Evolutionary conservation across 2,797 vertebrate genomes (phyloP), one percentile per base, ranked within the genome.

Genomic region (Tangara arthus): DNA sequence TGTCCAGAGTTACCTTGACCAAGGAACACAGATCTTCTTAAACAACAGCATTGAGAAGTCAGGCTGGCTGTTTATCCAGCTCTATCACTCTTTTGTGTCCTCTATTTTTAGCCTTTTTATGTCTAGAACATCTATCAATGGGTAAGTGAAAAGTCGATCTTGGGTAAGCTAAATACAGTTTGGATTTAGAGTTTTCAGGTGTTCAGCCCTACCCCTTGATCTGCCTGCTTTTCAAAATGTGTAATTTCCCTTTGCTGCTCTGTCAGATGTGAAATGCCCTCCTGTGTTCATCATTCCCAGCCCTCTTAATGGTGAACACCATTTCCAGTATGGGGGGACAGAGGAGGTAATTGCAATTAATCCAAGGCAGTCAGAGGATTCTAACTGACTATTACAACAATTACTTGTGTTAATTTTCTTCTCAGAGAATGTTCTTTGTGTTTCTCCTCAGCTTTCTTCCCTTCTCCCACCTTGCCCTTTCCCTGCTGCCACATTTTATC

Each of bases 41-140:
- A 98, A 98, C 97, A 98, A 93, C 93, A 99, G 99, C 84, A 97
- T 98, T 87, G 99, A 99, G 97, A 99, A 99, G 97, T 99, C 99
- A 3, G 97, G 98, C 96, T 99, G 99, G 99, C 90, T 99, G 42
- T 99, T 99, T 94, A 99, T 99, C 32, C 99, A 99, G 90, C 98
- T 99, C 55, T 99, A 99, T 88, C 99, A 99, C 95, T 99, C 99
- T n/a, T 98, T 99, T 13, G 97, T 99, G 85, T 99, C 99, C 21
- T 98, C 98, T 10, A 97, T 99, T 95, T 99, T 99, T 95, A 98
- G 99, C 95, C 98, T 99, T 32, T 94, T 99, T 95, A 98, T 99
- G 97, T 99, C 99, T 30, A 99, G 99, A 93, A 99, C 99, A 57
- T 99, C 99, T 83, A 99, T 99, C 92, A 99, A 99, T 55, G 99